These are phyloP conservation scores for Flexamia atlantica DNA, from an alignment of 2,888 invertebrate genomes.

Conservation along the genomic window DNA sequence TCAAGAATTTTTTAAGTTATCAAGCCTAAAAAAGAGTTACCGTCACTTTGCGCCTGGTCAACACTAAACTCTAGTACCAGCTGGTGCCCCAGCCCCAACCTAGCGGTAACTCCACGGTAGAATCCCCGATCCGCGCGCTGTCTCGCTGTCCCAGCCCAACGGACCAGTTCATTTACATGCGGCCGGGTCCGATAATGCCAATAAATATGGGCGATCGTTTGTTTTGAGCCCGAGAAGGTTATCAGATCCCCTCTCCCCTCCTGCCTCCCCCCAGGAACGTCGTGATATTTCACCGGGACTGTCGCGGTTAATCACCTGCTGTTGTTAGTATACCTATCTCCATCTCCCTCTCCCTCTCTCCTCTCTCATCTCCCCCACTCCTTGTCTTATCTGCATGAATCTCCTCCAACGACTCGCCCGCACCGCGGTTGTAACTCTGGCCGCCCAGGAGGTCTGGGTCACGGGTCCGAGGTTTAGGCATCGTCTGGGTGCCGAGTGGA, in stretches of 20 bases:
- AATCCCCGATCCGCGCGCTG: neutral
- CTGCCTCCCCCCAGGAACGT: neutral
- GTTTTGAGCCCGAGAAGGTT: constrained; percentile 46
- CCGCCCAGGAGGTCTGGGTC: neutral
- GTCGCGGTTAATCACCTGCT: constrained; percentile 52
- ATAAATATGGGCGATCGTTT: constrained; percentile 59
- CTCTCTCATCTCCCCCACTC: constrained; percentile 72
- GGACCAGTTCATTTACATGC: constrained; percentile 57
- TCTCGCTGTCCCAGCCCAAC: neutral
- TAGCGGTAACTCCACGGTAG: neutral
- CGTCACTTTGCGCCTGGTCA: no score
- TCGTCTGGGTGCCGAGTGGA: constrained; percentile 3
- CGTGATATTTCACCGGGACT: constrained; percentile 44
- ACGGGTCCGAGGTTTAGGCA: neutral
- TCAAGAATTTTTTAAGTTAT: no score
- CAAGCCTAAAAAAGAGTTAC: no score
- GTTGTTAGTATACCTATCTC: constrained; percentile 53
- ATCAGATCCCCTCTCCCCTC: neutral
- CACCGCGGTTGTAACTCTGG: constrained; percentile 23
- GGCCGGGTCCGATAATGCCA: constrained; percentile 48
- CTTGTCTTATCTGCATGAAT: constrained; percentile 61
- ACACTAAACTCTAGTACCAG: no score
- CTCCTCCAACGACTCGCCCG: constrained; percentile 6
- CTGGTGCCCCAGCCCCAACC: neutral
- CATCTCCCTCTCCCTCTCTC: constrained; percentile 71